Evolutionary conservation across 2,797 vertebrate genomes (phyloP).

Genomic region (Ctenopoma kingsleyae): DNA sequence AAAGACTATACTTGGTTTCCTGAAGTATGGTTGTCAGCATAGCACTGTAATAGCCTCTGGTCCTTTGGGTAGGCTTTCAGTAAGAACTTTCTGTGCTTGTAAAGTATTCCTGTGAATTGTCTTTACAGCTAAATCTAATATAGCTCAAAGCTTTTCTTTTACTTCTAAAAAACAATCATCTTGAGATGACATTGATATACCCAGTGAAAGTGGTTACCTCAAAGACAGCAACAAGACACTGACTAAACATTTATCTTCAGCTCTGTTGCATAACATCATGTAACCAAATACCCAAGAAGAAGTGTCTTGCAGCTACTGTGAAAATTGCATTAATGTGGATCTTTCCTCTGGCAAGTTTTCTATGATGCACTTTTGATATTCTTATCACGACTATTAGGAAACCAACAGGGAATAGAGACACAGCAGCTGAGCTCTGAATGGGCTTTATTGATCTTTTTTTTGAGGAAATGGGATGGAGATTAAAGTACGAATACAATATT

Average conservation of each 20-base stretch:
- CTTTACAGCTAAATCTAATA: neutral
- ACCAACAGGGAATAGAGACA: conserved; percentile 58
- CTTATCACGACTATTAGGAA: conserved; percentile 67
- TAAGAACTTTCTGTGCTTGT: too few species aligned
- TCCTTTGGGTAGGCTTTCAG: too few species aligned
- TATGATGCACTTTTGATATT: conserved; percentile 64
- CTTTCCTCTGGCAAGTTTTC: conserved; percentile 52
- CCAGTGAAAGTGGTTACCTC: conserved; percentile 10
- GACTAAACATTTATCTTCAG: conserved; percentile 32
- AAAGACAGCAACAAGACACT: conserved; percentile 6
- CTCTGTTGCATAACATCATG: conserved; percentile 57
- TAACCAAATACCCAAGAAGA: conserved; percentile 64
- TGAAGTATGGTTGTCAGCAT: too few species aligned
- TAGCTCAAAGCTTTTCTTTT: neutral
- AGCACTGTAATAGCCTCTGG: too few species aligned
- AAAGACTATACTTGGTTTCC: too few species aligned
- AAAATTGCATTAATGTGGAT: conserved; percentile 76
- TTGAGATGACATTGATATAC: conserved; percentile 10
- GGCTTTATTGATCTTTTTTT: conserved; percentile 74
- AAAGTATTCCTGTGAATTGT: too few species aligned
- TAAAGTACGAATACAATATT: conserved; percentile 69
- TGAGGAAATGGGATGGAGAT: conserved; percentile 56
- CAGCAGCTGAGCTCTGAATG: conserved; percentile 54
- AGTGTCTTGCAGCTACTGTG: conserved; percentile 39
- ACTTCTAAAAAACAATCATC: neutral